Base-by-base conservation (phyloP, 1,140 invertebrate genomes). In the Zaprionus lachaisei region DNA sequence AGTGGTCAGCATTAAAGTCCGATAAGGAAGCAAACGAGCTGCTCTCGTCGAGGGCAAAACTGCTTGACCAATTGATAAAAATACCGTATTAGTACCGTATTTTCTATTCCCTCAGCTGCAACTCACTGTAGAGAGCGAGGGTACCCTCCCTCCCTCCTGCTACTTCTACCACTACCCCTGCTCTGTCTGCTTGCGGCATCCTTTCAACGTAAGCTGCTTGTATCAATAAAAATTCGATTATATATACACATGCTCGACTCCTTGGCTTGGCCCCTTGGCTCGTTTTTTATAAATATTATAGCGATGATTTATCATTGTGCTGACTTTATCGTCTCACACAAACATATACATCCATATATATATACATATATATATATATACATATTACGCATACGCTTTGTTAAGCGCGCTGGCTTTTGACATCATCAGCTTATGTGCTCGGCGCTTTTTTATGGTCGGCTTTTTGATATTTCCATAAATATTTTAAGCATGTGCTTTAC, bases 161-260 rank as follows among this genome's bases (percentile, higher is more conserved):
- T n/a, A 28, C 26, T 4, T 22, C 26, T 37, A 47, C 17, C 62
- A 31, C 44, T 5, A 4, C 24, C 31, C 63, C 11, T 5, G 5
- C 31, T 17, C 14, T 31, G n/a, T 12, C 17, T 44, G 41, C 37
- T 47, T 55, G 70, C 60, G 47, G 66, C 87, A 91, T 83, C 86
- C 86, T 86, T 91, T 91, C 80, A 72, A 87, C 80, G 64, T 91
- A 91, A 91, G 86, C 86, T 77, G 86, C 87, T 91, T 91, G 86
- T 91, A 91, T 91, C 86, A 91, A 91, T 91, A 91, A 91, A 91
- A 91, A 91, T 91, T 91, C 86, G 86, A 91, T 91, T 91, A 91
- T 91, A 79, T 79, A 74, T 66, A 68, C 54, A 61, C 58, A 72
- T 38, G 49, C 20, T 65, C n/a, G 41, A 3, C 17, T 47, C 41